Evolutionary conservation across 2,797 vertebrate species (phyloP).

Genomic region (Takifugu ocellatus): DNA sequence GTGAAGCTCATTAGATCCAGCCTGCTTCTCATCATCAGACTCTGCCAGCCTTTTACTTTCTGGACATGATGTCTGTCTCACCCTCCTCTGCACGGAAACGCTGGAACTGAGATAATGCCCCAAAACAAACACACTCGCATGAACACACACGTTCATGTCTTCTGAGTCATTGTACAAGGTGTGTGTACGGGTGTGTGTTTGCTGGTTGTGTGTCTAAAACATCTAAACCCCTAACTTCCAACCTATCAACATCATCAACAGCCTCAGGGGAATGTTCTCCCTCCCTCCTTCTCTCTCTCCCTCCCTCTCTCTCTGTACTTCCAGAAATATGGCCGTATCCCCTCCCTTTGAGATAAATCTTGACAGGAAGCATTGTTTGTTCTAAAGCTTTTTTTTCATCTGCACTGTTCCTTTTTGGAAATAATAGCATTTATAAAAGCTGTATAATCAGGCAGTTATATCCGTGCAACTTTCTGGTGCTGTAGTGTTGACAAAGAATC

Average conservation of each 20-base stretch:
- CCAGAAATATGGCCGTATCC: no score
- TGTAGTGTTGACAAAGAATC: no score
- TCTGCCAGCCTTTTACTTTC: neutral
- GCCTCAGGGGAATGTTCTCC: constrained; percentile 8
- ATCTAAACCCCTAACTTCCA: constrained; percentile 45
- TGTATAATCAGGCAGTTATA: neutral
- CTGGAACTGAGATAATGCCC: constrained; percentile 19
- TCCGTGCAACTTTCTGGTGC: no score
- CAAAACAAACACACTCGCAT: constrained; percentile 7
- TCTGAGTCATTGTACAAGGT: neutral
- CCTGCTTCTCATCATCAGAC: constrained; percentile 9
- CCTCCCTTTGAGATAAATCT: no score
- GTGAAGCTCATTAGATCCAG: constrained; percentile 1
- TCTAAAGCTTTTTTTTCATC: no score
- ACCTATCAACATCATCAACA: constrained; percentile 49
- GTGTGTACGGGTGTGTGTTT: constrained; percentile 4
- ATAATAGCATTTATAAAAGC: neutral
- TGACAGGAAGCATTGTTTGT: no score
- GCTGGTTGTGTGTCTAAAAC: constrained; percentile 8
- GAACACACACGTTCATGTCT: neutral
- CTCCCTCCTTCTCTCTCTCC: neutral
- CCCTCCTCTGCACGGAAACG: constrained; percentile 25
- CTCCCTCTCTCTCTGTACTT: neutral
- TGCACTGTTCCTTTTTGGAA: neutral
- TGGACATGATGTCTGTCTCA: neutral